Conservation (phyloP, 2,888 invertebrate genomes). For the Rotaria sp. region DNA sequence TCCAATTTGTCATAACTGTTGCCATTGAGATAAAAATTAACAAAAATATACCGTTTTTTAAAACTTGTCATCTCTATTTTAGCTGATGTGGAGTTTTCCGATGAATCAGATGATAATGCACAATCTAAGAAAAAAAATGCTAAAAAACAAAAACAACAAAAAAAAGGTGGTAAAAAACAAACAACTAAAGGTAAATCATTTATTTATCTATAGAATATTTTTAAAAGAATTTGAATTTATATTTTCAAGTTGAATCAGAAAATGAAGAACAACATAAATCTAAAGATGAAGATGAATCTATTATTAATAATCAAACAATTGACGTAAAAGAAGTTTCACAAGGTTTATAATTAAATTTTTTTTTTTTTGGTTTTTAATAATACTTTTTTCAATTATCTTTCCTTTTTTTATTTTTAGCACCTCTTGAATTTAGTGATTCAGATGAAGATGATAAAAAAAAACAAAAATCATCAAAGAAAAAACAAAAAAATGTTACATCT, state of each 20-base stretch:
- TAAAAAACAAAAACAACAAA: slow-evolving; percentile 5
- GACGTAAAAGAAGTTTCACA: not conserved
- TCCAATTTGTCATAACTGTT: too few relatives aligned
- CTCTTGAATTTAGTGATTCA: not conserved
- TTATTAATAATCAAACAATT: not conserved
- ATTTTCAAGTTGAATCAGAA: not conserved
- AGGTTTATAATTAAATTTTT: not conserved
- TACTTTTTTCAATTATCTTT: too few relatives aligned
- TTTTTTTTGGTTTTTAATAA: too few relatives aligned
- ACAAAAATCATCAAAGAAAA: not conserved
- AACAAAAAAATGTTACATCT: not conserved
- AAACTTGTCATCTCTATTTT: not conserved
- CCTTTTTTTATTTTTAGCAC: not conserved
- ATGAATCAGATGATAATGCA: not conserved
- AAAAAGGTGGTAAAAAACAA: not conserved
- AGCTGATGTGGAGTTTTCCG: not conserved
- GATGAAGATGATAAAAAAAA: not conserved
- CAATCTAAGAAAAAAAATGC: not conserved
- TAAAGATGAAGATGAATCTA: too few relatives aligned
- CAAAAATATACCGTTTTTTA: too few relatives aligned
- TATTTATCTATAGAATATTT: too few relatives aligned
- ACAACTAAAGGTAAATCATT: not conserved
- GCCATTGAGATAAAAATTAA: too few relatives aligned
- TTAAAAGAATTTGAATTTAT: too few relatives aligned
- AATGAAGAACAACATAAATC: not conserved